phyloP scores from a whole-genome alignment of 2,888 invertebrate species.

The Dryadula phaetusa region DNA sequence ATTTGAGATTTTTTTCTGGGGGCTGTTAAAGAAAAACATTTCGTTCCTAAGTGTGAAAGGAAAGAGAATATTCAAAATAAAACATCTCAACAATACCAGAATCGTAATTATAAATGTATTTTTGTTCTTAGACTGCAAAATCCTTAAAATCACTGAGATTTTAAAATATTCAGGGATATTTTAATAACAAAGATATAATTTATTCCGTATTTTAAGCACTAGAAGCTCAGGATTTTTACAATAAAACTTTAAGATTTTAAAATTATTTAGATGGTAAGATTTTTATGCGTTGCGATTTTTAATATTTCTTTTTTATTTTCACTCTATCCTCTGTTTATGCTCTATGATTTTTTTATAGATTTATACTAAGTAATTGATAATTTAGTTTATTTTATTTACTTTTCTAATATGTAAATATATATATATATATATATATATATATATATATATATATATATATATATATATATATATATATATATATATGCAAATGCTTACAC shows the following conservation, averaged over 20 bases:
- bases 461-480: too few species aligned
- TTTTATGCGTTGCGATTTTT: background rate
- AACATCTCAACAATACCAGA: slow-evolving; percentile 1
- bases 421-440: too few species aligned
- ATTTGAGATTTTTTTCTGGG: background rate
- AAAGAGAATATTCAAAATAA: background rate
- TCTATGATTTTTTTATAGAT: too few species aligned
- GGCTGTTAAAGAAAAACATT: background rate
- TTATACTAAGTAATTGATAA: too few species aligned
- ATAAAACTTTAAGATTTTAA: slow-evolving; percentile 11
- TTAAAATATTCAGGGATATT: slow-evolving; percentile 17
- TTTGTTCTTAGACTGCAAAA: background rate
- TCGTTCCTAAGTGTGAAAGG: background rate
- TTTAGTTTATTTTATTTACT: too few species aligned
- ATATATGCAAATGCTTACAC: too few species aligned
- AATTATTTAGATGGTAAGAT: slow-evolving; percentile 10
- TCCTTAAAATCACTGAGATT: slow-evolving; percentile 3
- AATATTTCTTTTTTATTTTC: background rate
- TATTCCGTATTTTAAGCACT: slow-evolving; percentile 18
- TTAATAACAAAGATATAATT: slow-evolving; percentile 18
- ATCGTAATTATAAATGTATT: background rate
- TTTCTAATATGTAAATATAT: too few species aligned
- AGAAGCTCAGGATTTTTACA: slow-evolving; percentile 13
- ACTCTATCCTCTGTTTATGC: background rate
- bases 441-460: too few species aligned